Conservation (phyloP, 2,888 invertebrate genomes). For the Globia sparganii region DNA sequence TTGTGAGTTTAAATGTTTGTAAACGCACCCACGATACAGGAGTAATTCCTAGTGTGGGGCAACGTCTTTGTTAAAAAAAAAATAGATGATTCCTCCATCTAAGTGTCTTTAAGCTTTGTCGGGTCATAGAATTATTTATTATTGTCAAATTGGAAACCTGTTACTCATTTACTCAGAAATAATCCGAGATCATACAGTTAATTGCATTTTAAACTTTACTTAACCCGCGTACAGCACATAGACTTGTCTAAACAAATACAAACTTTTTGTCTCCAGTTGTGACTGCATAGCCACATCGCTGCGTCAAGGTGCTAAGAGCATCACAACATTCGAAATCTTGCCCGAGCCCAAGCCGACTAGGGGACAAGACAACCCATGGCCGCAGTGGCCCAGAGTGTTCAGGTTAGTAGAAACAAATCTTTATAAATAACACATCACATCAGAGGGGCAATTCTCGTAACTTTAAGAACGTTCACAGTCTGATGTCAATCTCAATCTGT, state of each 20-base stretch:
- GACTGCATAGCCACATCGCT: constrained; percentile 99
- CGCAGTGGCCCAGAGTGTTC: constrained; percentile 99
- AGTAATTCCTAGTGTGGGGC: no score
- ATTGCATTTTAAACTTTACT: not conserved
- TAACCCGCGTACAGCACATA: not conserved
- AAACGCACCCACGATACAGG: no score
- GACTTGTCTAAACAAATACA: not conserved
- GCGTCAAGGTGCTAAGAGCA: constrained; percentile 97
- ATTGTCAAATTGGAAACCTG: not conserved
- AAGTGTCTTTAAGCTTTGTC: not conserved
- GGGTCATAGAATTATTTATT: not conserved
- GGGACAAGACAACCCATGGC: constrained; percentile 98
- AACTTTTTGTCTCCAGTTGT: constrained; percentile 87
- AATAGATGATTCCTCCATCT: not conserved
- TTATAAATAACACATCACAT: not conserved
- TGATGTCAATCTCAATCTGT: no score
- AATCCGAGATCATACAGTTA: not conserved
- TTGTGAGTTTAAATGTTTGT: no score
- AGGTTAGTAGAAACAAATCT: constrained; percentile 82
- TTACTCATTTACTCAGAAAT: not conserved
- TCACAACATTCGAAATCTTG: constrained; percentile 99
- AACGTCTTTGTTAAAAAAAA: no score
- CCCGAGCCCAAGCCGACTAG: constrained; percentile 96
- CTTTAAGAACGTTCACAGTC: no score
- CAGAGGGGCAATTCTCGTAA: no score